Evolutionary conservation across 2,888 invertebrate genomes (phyloP).

Genomic region (Petrolisthes cinctipes): DNA sequence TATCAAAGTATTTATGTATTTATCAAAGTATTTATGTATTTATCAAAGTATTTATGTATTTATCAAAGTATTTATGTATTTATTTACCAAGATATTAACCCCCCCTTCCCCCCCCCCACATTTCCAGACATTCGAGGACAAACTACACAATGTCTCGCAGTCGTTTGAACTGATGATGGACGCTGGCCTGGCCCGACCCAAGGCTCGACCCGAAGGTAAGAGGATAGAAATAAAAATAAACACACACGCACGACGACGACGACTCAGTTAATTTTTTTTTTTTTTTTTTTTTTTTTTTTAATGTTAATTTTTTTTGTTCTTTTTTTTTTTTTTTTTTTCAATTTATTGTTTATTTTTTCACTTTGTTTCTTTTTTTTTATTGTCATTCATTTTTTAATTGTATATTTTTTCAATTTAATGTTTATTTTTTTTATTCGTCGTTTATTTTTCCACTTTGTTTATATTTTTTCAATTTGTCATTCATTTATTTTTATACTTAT

Average conservation of each 20-base stretch:
- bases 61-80: no score
- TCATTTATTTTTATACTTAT: no score
- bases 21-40: no score
- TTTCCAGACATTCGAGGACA: conserved; percentile 80
- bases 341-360: not conserved
- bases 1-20: no score
- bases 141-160: conserved; percentile 96
- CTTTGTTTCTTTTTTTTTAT: no score
- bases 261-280: not conserved
- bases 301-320: not conserved
- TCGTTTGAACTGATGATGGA: conserved; percentile 99
- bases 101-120: not conserved
- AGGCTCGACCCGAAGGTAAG: conserved; percentile 94
- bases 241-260: not conserved
- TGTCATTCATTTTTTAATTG: no score
- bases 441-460: no score
- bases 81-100: no score
- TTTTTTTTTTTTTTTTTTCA: not conserved
- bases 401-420: no score
- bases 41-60: no score
- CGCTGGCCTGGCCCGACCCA: conserved; percentile 91
- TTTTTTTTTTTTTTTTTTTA: not conserved
- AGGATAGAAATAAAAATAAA: not conserved
- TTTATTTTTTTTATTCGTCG: no score
- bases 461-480: no score